phyloP scores from a whole-genome alignment of 2,113 vertebrate genomes.

The Eulacestoma nigropectus region DNA sequence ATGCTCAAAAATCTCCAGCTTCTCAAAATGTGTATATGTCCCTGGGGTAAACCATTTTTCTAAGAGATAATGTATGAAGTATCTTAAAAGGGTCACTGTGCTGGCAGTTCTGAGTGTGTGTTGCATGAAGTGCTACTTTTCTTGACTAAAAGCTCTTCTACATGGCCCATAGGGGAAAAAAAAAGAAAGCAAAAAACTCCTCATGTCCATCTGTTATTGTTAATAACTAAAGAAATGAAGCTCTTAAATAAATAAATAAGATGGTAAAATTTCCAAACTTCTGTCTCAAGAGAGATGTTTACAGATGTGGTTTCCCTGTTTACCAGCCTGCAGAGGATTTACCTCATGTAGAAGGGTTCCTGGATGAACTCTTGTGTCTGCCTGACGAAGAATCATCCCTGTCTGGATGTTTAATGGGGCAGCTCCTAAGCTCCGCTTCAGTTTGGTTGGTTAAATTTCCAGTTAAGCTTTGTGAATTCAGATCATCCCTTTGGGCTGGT shows the following conservation, averaged over 20 bases:
- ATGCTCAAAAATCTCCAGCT: constrained; percentile 29
- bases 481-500: background rate
- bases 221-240: background rate
- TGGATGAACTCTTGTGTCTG: background rate
- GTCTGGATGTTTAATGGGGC: background rate
- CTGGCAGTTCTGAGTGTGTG: background rate
- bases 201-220: background rate
- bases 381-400: background rate
- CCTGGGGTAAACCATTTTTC: constrained; percentile 14
- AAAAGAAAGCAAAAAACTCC: background rate
- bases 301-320: background rate
- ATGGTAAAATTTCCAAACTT: background rate
- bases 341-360: background rate
- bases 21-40: background rate
- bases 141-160: background rate
- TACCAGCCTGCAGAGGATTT: background rate
- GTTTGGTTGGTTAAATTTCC: background rate
- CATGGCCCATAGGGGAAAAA: background rate
- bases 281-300: background rate
- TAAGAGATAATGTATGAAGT: background rate
- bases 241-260: background rate
- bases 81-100: background rate
- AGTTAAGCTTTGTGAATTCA: background rate
- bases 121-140: background rate
- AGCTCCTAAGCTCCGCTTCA: background rate